Evolutionary conservation across 2,113 vertebrate genomes (phyloP), one percentile per base, ranked within the genome.

Genomic region (Sorex araneus): DNA sequence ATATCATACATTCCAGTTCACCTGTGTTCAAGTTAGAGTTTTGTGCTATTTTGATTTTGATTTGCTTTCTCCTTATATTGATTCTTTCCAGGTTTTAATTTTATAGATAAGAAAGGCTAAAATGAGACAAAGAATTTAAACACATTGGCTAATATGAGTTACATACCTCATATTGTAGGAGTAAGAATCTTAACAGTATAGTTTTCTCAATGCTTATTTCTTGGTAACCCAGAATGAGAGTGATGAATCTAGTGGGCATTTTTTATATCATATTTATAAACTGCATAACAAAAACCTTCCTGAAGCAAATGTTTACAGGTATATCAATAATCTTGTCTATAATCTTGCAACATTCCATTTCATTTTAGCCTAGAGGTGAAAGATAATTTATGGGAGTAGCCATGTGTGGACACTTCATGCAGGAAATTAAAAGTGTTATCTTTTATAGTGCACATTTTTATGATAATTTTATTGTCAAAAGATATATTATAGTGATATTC

Each of bases 401-500:
- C 25, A 34, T n/a, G 25, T 88, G 11, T 66, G 23, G 47, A 87
- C 27, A 81, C 4, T 60, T 93, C 32, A 74, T 32, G 1, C 25
- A 87, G 27, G 30, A 93, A 87, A 90, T 78, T 85, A 88, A 94
- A 92, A 91, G 18, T 75, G 8, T 64, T 90, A 84, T 77, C 23
- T 92, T 70, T 67, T n/a, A 67, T 81, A 81, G 28, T 45, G 89
- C 9, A n/a, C 45, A 86, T 86, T 89, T 91, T 86, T 40, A 87
- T 64, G 5, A 70, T 76, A 66, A 70, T 66, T 87, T 64, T 66
- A 77, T 90, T 69, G 12, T 45, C 21, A 88, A 67, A 87, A 79
- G 2, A 2, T 27, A 36, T 89, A 54, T 18, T 76, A 6, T 11
- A n/a, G 9, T 4, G 19, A 67, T 34, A 19, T 78, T 2, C 21